phyloP scores from a whole-genome alignment of 2,113 vertebrate genomes.

The Laticauda colubrina region DNA sequence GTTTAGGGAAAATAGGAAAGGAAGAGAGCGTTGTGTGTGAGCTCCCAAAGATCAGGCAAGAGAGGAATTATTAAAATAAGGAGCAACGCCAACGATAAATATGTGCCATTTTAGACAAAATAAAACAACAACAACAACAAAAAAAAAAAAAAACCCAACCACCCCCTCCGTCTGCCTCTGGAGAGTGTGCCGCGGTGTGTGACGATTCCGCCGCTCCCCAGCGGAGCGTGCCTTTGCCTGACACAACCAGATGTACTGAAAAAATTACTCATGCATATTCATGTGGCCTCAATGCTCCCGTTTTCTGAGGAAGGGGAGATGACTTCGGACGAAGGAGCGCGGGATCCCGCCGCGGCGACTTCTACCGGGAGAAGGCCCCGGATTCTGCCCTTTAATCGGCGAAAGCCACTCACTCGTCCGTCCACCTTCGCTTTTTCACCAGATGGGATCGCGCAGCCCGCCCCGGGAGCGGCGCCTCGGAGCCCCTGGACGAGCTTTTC shows the following conservation, averaged over 20 bases:
- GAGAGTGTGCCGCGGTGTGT: not conserved
- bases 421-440: not conserved
- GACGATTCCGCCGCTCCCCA: not conserved
- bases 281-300: not conserved
- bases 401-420: not conserved
- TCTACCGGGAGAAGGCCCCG: not conserved
- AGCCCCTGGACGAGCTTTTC: not conserved
- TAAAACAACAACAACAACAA: not conserved
- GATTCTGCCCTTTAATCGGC: not conserved
- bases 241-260: not conserved
- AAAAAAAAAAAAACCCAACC: not conserved
- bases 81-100: not conserved
- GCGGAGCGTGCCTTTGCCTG: not conserved
- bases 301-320: not conserved
- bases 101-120: not conserved
- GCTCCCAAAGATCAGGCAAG: not conserved
- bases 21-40: not conserved
- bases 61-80: not conserved
- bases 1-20: not conserved
- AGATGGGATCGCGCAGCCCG: not conserved
- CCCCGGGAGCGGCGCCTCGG: not conserved
- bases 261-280: not conserved
- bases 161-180: not conserved
- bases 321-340: not conserved
- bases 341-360: not conserved